Conservation (phyloP, 35 echinoderm and acorn worm genomes). For the Lytechinus pictus region DNA sequence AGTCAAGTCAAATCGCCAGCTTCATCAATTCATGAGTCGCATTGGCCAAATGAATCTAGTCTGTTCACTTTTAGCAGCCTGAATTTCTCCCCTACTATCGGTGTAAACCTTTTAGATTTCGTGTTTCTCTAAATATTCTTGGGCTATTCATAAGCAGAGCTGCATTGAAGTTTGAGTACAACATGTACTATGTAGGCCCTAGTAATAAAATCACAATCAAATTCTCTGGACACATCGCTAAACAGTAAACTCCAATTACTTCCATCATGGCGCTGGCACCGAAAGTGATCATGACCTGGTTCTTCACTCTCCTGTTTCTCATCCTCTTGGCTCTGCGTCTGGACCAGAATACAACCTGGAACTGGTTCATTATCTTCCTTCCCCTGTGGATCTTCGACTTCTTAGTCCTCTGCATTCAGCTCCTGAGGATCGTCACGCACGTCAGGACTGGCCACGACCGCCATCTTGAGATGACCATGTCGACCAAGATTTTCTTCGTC, state of each 20-base stretch:
- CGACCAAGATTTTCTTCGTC: constrained; percentile 70
- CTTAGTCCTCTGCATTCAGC: constrained; percentile 51
- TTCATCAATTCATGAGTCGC: too few relatives aligned
- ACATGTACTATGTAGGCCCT: too few relatives aligned
- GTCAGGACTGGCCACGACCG: constrained; percentile 66
- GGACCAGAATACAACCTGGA: constrained; percentile 76
- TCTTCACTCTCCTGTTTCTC: constrained; percentile 77
- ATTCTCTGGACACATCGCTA: too few relatives aligned
- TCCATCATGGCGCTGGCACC: constrained; percentile 79
- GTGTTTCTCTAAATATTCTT: too few relatives aligned
- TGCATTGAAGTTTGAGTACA: too few relatives aligned
- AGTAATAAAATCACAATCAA: too few relatives aligned
- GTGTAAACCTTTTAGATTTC: too few relatives aligned
- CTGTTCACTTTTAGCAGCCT: too few relatives aligned
- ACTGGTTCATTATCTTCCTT: constrained; percentile 95
- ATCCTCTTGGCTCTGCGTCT: constrained; percentile 80
- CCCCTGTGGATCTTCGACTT: constrained; percentile 92
- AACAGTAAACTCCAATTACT: background rate
- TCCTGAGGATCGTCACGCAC: constrained; percentile 77
- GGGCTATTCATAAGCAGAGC: too few relatives aligned
- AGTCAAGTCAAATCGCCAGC: too few relatives aligned
- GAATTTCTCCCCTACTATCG: too few relatives aligned
- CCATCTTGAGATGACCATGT: constrained; percentile 58
- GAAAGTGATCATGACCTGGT: constrained; percentile 67
- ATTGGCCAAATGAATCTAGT: too few relatives aligned